Conservation (phyloP, 2,113 vertebrate species). For the Prunella himalayana region DNA sequence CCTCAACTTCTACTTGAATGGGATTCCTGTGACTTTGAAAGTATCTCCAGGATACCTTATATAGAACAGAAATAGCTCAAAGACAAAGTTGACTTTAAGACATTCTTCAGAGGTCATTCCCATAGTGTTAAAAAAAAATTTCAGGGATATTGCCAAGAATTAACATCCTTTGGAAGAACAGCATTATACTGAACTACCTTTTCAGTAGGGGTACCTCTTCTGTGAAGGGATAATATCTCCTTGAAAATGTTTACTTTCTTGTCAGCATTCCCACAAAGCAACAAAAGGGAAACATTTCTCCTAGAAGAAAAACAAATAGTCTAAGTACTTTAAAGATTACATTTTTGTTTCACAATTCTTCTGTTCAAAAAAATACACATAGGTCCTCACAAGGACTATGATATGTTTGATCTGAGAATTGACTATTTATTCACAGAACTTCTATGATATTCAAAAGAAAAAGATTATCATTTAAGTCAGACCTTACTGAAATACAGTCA, state of each 20-base stretch:
- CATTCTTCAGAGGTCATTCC: constrained; percentile 11
- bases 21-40: background rate
- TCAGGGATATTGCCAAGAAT: background rate
- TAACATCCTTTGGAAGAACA: background rate
- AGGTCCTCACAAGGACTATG: background rate
- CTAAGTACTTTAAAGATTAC: background rate
- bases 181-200: background rate
- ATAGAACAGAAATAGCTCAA: background rate
- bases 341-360: background rate
- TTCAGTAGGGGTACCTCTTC: background rate
- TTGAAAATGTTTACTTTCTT: background rate
- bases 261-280: background rate
- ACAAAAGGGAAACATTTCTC: background rate
- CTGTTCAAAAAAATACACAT: background rate
- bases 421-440: background rate
- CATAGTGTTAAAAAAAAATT: background rate
- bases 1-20: background rate
- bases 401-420: background rate
- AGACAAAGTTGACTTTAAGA: background rate
- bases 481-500: background rate
- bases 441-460: background rate
- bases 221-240: background rate
- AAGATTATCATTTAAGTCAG: background rate
- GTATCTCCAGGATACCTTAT: background rate
- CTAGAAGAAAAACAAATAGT: background rate